Evolutionary conservation across 2,888 invertebrate genomes (phyloP), one percentile per base, ranked within the genome.

Genomic region (Limenitis arthemis): DNA sequence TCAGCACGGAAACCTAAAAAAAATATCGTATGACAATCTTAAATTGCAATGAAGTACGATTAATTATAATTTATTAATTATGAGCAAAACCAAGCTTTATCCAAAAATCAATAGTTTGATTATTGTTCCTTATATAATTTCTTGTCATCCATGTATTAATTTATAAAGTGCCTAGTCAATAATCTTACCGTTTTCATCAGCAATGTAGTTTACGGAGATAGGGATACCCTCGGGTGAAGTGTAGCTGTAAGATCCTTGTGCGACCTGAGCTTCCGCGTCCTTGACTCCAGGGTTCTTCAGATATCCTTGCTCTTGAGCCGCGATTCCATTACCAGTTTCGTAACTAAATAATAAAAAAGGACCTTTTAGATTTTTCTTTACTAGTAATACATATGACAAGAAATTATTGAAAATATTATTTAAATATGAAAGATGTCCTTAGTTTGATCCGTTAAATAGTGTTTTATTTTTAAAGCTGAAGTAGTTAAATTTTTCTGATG

Each of bases 271-370:
- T 64, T 90, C 91, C 0, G 82, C 86, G 30, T 91, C 91, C 62
- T 91, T 89, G 12, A 84, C 75, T 5, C 92, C 92, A 32, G 89
- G 81, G 68, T 92, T 91, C 79, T 92, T 93, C 62, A 92, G 72
- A 73, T 88, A 92, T 8, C 93, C 93, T 56, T 88, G 86, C 68
- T 93, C 93, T 62, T 92, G 89, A 0, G 89, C 92, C 6, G 86
- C 85, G 59, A 93, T 93, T 9, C 93, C 93, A 66, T 93, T 93
- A 32, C 90, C 92, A 49, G 93, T 91, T 74, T 93, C 91, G 65
- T 92, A 93, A 63, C 91, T 91, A 54, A 61, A 54, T 71, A 70
- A 58, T 20, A 20, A 3, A 20, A 20, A 20, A 3, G 4, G 20
- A 20, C 20, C 20, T 20, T 3, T 20, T 20, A 20, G 20, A 20